Conservation (phyloP, 2,113 vertebrate species). For the Myotis brandtii region DNA sequence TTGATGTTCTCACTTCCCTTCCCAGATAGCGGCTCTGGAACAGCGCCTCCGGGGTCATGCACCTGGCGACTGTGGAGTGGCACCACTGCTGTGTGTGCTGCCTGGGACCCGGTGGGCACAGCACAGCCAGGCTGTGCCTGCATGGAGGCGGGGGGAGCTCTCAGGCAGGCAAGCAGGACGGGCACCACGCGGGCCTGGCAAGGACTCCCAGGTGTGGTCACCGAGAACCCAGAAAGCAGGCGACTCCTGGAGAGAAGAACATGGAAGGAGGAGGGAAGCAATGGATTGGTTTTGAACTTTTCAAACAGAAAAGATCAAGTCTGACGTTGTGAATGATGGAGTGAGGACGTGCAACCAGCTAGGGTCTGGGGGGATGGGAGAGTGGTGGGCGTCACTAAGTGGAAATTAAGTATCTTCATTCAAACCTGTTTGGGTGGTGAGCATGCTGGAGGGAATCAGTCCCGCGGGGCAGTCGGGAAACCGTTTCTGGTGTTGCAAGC, state of each 20-base stretch:
- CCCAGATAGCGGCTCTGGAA: conserved; percentile 67
- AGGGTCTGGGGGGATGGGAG: neutral
- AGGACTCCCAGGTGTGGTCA: no score
- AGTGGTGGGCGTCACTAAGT: neutral
- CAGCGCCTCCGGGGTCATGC: conserved; percentile 44
- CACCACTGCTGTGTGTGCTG: neutral
- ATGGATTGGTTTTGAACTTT: neutral
- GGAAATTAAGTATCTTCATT: neutral
- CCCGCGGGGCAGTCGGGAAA: fast-evolving
- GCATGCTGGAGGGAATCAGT: neutral
- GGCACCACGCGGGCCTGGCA: neutral
- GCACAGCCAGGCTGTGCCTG: fast-evolving
- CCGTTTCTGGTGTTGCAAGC: fast-evolving
- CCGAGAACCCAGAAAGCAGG: no score
- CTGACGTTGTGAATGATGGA: neutral
- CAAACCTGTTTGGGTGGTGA: neutral
- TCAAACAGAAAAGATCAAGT: neutral
- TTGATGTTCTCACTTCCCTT: conserved; percentile 63
- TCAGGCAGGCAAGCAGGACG: neutral
- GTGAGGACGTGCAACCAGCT: neutral
- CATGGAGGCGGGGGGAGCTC: fast-evolving
- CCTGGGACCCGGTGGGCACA: fast-evolving
- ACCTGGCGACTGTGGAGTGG: neutral
- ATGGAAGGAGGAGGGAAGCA: neutral
- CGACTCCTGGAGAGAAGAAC: no score